These are phyloP conservation scores for Neelides folsomi DNA, from an alignment of 2,888 invertebrate species.

Conservation along the genomic window DNA sequence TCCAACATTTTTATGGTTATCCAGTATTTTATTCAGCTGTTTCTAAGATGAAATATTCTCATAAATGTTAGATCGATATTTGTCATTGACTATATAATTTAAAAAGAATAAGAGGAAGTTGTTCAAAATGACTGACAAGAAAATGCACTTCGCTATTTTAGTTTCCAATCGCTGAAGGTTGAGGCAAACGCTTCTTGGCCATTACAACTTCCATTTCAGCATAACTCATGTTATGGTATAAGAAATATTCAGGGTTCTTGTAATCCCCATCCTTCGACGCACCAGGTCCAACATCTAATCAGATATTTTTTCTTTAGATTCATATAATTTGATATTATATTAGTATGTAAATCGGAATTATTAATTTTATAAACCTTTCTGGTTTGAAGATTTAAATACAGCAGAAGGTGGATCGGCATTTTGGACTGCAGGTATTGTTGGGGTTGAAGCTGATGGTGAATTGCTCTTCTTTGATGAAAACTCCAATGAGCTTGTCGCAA, in stretches of 20 bases:
- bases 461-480: not conserved
- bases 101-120: too few species aligned
- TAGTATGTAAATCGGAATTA: too few species aligned
- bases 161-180: conserved; percentile 50
- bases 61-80: too few species aligned
- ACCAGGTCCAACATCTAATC: conserved; percentile 53
- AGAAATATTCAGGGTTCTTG: conserved; percentile 78
- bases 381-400: too few species aligned
- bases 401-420: not conserved
- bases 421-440: not conserved
- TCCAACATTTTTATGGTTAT: too few species aligned
- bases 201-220: conserved; percentile 77
- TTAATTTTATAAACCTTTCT: too few species aligned
- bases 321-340: too few species aligned
- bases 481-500: conserved; percentile 4
- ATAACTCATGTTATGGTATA: conserved; percentile 60
- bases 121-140: not conserved
- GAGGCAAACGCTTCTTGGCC: conserved; percentile 61
- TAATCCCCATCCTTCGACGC: conserved; percentile 57
- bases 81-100: too few species aligned
- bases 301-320: too few species aligned
- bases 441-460: not conserved
- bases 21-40: too few species aligned
- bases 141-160: not conserved
- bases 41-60: too few species aligned